These are phyloP conservation scores for Hydrolagus affinis DNA, from an alignment of 2,113 vertebrate genomes.

Conservation along the genomic window DNA sequence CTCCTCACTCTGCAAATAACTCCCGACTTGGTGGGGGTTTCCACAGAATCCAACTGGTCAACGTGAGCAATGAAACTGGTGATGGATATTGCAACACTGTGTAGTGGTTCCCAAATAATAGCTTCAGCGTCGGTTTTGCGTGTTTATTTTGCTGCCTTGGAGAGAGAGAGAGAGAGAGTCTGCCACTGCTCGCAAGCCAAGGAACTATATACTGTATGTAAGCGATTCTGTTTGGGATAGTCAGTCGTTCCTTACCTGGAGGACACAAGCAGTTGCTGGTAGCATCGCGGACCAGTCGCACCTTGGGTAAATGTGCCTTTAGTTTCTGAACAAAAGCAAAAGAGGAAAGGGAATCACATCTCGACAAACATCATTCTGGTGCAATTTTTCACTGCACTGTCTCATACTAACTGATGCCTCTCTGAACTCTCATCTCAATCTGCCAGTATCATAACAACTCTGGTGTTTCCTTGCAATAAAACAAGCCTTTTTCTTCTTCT, in stretches of 20 bases:
- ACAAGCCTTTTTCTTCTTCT: too few species aligned
- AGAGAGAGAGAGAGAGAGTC: too few species aligned
- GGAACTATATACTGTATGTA: too few species aligned
- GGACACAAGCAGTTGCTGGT: not conserved
- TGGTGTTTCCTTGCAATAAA: not conserved
- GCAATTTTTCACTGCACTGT: not conserved
- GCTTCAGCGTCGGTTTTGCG: too few species aligned
- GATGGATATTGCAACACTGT: too few species aligned
- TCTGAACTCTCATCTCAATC: not conserved
- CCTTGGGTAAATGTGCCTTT: constrained; percentile 13
- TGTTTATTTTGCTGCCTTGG: too few species aligned
- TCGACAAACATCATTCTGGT: not conserved
- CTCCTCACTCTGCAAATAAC: too few species aligned
- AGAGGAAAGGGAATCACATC: not conserved
- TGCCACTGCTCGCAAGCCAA: not conserved
- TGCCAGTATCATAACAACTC: not conserved
- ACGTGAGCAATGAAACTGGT: too few species aligned
- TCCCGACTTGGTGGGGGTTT: too few species aligned
- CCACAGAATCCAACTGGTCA: too few species aligned
- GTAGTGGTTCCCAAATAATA: too few species aligned
- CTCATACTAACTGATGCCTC: not conserved
- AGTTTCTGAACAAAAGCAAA: not conserved
- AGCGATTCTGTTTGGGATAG: not conserved
- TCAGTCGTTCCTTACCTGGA: not conserved
- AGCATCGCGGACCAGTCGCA: not conserved